A percentile compares a stretch with the other conserved stretches of the same genome.
Evolutionary conservation across 2,797 vertebrate species (phyloP).

Genomic region (Sebastes oblongus): DNA sequence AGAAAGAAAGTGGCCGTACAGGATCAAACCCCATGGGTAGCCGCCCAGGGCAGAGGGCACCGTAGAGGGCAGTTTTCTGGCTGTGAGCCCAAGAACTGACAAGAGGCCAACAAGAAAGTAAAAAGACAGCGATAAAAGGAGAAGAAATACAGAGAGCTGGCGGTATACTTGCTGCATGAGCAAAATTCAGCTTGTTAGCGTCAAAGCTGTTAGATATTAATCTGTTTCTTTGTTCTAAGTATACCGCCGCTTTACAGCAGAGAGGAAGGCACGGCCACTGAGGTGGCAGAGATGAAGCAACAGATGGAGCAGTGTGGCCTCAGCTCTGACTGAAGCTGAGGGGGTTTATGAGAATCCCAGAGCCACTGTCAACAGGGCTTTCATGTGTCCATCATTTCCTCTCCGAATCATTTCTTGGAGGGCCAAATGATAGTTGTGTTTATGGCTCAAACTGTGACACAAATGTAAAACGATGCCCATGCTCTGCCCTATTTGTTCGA

Average conservation of each 20-base stretch:
- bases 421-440: background rate
- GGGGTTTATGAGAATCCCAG: constrained; percentile 11
- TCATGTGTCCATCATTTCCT: constrained; percentile 8
- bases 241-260: background rate
- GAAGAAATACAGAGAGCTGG: background rate
- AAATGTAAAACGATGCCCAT: background rate
- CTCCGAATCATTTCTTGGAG: background rate
- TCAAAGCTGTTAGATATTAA: constrained; percentile 38
- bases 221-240: constrained; percentile 23
- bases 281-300: constrained; percentile 31
- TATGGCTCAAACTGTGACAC: background rate
- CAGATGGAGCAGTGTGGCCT: constrained; percentile 37
- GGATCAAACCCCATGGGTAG: background rate
- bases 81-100: background rate
- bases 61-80: background rate
- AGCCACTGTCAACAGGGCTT: background rate
- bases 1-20: background rate
- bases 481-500: background rate
- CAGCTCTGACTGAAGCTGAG: background rate
- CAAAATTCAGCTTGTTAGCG: constrained; percentile 15
- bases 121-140: background rate
- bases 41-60: background rate
- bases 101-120: background rate
- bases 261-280: constrained; percentile 5
- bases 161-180: background rate